Evolutionary conservation across 2,888 invertebrate species (phyloP).

Genomic region (Leptinotarsa tumamoca): DNA sequence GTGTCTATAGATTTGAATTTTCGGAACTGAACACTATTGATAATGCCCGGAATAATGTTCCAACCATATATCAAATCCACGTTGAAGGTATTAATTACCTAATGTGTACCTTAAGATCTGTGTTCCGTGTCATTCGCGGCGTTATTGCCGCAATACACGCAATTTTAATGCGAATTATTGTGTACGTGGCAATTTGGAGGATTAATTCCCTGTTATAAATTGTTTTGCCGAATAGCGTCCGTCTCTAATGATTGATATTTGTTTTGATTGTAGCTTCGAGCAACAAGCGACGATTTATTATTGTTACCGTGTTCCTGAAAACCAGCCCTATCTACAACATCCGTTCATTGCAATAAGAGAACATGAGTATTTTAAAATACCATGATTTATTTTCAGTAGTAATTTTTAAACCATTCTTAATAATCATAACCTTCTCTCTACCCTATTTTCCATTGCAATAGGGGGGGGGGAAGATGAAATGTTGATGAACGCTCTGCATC

Average conservation of each 20-base stretch:
- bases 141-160: constrained; percentile 35
- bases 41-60: constrained; percentile 2
- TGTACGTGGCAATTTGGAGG: constrained; percentile 31
- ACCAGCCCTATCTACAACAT: not conserved
- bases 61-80: constrained; percentile 35
- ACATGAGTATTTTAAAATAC: too few relatives aligned
- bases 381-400: too few relatives aligned
- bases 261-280: constrained; percentile 22
- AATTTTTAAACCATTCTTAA: too few relatives aligned
- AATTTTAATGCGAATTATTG: constrained; percentile 34
- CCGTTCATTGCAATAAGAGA: not conserved
- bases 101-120: constrained; percentile 40
- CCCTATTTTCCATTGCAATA: too few relatives aligned
- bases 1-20: not conserved
- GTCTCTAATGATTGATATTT: constrained; percentile 29
- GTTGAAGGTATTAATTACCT: constrained; percentile 46
- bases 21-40: not conserved
- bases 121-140: constrained; percentile 33
- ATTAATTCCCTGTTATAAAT: constrained; percentile 29
- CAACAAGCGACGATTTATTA: constrained; percentile 26
- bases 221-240: constrained; percentile 19
- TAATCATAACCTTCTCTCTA: too few relatives aligned
- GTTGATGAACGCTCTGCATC: too few relatives aligned
- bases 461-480: too few relatives aligned
- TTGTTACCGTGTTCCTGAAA: not conserved